Evolutionary conservation across 2,888 invertebrate species (phyloP), one percentile per base, ranked within the genome.

Genomic region (Drosophila infuscata): DNA sequence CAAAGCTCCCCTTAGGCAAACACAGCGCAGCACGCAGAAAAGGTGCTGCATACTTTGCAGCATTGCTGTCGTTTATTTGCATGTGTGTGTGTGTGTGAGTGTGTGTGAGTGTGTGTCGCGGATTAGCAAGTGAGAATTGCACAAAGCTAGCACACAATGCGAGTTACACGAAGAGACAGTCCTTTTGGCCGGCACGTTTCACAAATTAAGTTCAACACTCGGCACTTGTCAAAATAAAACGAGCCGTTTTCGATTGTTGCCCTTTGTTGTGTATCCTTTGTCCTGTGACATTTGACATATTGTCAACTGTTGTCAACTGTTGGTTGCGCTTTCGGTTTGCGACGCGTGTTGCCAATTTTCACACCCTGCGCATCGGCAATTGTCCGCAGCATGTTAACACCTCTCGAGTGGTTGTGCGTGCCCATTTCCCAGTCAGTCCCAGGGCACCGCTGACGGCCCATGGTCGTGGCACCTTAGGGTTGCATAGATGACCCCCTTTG

Each of bases 221-320:
- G 91, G 74, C 92, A 92, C 93, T 92, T 92, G 92, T 92, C 92
- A 92, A 91, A 92, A 92, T 87, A 92, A 81, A 87, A 83, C 82
- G 79, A 72, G 74, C 54, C 71, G 68, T 57, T 68, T 73, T 69
- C 67, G 60, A 54, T 76, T 67, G 63, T 58, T 77, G 38, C 41
- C 59, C 56, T 60, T 70, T 78, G 71, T 68, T 53, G 48, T 59
- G 58, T 69, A 58, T 76, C 68, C 75, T 81, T 79, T 81, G 78
- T 82, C 54, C 85, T 88, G 81, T 88, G 88, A 91, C 91, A 82
- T 91, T 91, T 91, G 92, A 90, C 92, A 92, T 92, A 92, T 91
- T 92, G 92, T 86, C 81, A 74, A 72, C 77, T 74, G 82, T 91
- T 92, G 92, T 86, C 81, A 74, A 72, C 77, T 74, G 82, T 82